These are phyloP conservation scores for Zaprionus bogoriensis DNA, from an alignment of 2,888 invertebrate genomes.

Conservation along the genomic window DNA sequence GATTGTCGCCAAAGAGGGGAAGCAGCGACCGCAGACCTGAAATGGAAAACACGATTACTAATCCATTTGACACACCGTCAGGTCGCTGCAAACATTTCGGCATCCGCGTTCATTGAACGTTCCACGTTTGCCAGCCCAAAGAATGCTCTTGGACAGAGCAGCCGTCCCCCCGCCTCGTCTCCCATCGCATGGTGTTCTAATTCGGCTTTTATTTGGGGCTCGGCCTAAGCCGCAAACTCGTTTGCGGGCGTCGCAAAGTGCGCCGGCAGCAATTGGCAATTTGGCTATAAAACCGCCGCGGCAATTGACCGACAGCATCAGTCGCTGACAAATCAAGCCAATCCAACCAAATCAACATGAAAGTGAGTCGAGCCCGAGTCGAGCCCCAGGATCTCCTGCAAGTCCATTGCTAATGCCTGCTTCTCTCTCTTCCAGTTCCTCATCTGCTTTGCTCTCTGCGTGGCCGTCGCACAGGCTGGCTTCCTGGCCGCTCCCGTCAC, in stretches of 20 bases:
- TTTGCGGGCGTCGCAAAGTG: slow-evolving; percentile 35
- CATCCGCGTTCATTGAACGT: slow-evolving; percentile 74
- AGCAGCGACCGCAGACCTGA: slow-evolving; percentile 28
- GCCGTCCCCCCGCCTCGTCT: too few relatives aligned
- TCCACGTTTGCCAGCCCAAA: neutral
- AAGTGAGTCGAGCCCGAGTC: slow-evolving; percentile 42
- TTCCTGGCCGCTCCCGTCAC: slow-evolving; percentile 56
- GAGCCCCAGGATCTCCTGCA: neutral
- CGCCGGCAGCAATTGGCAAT: slow-evolving; percentile 13
- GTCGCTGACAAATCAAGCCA: slow-evolving; percentile 40
- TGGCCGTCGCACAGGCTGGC: slow-evolving; percentile 77
- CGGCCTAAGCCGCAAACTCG: slow-evolving; percentile 62
- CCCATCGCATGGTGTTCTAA: slow-evolving; percentile 75
- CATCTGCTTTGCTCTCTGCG: slow-evolving; percentile 76
- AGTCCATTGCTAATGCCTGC: slow-evolving; percentile 16
- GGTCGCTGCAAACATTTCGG: slow-evolving; percentile 55
- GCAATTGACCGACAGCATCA: slow-evolving; percentile 61
- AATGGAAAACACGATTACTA: slow-evolving; percentile 41
- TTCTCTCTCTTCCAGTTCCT: slow-evolving; percentile 75
- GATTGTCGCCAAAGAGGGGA: slow-evolving; percentile 31
- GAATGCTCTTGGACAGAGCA: too few relatives aligned
- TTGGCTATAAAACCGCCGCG: slow-evolving; percentile 18
- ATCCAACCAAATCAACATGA: slow-evolving; percentile 52
- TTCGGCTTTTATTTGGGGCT: slow-evolving; percentile 37
- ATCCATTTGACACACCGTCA: slow-evolving; percentile 70